Percentiles rank a stretch among this genome's conserved stretches.
Conservation (phyloP, 2,797 vertebrate genomes). For the Steatocranus sp. region DNA sequence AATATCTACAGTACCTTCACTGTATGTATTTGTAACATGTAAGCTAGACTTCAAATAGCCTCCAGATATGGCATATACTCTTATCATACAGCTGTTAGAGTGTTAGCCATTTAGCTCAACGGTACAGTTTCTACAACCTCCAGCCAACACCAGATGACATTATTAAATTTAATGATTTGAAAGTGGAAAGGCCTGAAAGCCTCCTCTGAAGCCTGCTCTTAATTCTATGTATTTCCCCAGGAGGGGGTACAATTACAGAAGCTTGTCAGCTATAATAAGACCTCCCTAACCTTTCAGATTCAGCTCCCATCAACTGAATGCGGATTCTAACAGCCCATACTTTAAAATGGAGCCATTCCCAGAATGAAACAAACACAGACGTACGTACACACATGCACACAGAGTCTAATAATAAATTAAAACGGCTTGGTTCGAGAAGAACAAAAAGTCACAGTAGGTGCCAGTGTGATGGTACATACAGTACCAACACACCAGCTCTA, state of each 20-base stretch:
- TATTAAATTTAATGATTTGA: not conserved
- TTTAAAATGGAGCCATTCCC: slow-evolving; percentile 48
- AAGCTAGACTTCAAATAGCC: not conserved
- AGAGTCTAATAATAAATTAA: slow-evolving; percentile 59
- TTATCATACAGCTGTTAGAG: not conserved
- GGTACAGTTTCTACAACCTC: not conserved
- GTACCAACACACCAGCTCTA: slow-evolving; percentile 15
- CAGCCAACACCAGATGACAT: not conserved
- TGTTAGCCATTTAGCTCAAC: not conserved
- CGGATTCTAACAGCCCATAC: slow-evolving; percentile 34
- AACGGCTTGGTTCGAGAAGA: slow-evolving; percentile 30
- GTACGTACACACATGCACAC: slow-evolving; percentile 7
- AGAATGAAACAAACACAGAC: slow-evolving; percentile 17
- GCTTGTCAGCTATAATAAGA: slow-evolving; percentile 55
- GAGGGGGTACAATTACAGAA: slow-evolving; percentile 50
- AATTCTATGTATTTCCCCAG: slow-evolving; percentile 29
- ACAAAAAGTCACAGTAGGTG: slow-evolving; percentile 53
- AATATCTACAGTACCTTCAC: not conserved
- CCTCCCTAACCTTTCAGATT: slow-evolving; percentile 47
- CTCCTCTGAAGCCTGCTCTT: not conserved
- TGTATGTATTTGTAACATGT: not conserved
- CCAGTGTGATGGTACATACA: slow-evolving; percentile 27
- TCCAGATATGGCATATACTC: not conserved
- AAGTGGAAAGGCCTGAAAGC: not conserved
- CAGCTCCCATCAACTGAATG: slow-evolving; percentile 25